Evolutionary conservation across 1,140 invertebrate species (phyloP).

Genomic region (Drosophila tsacasi): DNA sequence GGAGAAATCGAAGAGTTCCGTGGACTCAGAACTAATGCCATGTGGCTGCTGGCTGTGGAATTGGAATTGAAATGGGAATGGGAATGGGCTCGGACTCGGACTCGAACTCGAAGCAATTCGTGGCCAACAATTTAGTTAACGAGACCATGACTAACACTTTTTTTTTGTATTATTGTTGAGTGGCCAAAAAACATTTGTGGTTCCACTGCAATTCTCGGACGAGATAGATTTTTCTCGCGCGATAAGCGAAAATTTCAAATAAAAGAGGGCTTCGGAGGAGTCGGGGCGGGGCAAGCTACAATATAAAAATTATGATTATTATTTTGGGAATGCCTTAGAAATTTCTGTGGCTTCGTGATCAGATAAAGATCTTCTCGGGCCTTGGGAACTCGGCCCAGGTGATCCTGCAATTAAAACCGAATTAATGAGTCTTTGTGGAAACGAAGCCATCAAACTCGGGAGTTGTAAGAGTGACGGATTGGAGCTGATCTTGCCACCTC

Average conservation of each 20-base stretch:
- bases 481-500: slow-evolving; percentile 2
- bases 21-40: slow-evolving; percentile 36
- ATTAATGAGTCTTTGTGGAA: slow-evolving; percentile 61
- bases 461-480: slow-evolving; percentile 25
- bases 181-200: slow-evolving; percentile 57
- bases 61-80: slow-evolving; percentile 11
- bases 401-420: slow-evolving; percentile 74
- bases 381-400: slow-evolving; percentile 20
- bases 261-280: slow-evolving; percentile 26
- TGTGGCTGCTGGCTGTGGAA: slow-evolving; percentile 34
- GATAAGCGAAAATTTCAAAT: slow-evolving; percentile 61
- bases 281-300: slow-evolving; percentile 16
- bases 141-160: slow-evolving; percentile 83
- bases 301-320: slow-evolving; percentile 54
- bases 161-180: slow-evolving; percentile 48
- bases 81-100: slow-evolving; percentile 20
- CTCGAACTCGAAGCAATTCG: slow-evolving; percentile 52
- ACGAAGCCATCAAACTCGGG: slow-evolving; percentile 22
- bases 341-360: slow-evolving; percentile 18
- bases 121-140: slow-evolving; percentile 83
- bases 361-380: slow-evolving; percentile 16
- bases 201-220: slow-evolving; percentile 64
- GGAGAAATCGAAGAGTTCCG: slow-evolving; percentile 46
- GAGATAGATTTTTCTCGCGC: slow-evolving; percentile 74
- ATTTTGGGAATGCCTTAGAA: slow-evolving; percentile 39